A percentile compares a stretch with the other conserved stretches of the same genome.
Evolutionary conservation across 2,888 invertebrate genomes (phyloP).

Genomic region (Xylota segnis): DNA sequence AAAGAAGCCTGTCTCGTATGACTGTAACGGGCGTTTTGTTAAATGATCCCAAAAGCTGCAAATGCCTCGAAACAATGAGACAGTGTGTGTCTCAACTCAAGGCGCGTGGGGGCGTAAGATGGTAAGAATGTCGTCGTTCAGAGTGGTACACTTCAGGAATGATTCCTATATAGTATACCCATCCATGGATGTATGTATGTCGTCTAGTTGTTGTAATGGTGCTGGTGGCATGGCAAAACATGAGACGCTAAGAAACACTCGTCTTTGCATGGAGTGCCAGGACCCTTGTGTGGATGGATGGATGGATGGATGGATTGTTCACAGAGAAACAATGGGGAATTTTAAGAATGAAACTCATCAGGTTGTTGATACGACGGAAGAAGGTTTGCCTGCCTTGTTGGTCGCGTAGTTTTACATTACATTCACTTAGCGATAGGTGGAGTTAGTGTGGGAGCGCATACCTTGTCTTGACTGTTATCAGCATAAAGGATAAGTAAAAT

Average conservation of each 20-base stretch:
- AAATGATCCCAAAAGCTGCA: constrained; percentile 66
- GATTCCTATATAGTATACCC: not conserved
- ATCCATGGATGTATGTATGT: not conserved
- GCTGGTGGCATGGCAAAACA: constrained; percentile 18
- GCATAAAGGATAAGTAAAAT: too few relatives aligned
- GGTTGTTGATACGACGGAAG: constrained; percentile 64
- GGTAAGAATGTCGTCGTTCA: constrained; percentile 41
- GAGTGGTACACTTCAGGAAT: constrained; percentile 51
- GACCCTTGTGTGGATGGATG: constrained; percentile 42
- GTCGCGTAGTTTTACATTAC: constrained; percentile 6
- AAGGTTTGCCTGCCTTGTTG: constrained; percentile 14
- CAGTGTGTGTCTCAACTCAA: constrained; percentile 37
- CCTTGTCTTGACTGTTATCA: too few relatives aligned
- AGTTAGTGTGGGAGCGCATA: not conserved
- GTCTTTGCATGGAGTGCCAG: constrained; percentile 31
- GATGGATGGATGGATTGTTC: constrained; percentile 54
- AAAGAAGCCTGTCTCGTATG: constrained; percentile 31
- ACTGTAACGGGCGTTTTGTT: constrained; percentile 53
- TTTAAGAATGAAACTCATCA: constrained; percentile 65
- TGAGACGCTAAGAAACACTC: constrained; percentile 25
- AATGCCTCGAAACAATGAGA: constrained; percentile 66
- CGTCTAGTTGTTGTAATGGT: not conserved
- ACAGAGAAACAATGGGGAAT: constrained; percentile 55
- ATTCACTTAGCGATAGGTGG: too few relatives aligned
- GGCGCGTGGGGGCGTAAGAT: constrained; percentile 31